These are phyloP conservation scores for Naso thynnoides DNA, from an alignment of 2,797 vertebrate genomes.

Conservation along the genomic window DNA sequence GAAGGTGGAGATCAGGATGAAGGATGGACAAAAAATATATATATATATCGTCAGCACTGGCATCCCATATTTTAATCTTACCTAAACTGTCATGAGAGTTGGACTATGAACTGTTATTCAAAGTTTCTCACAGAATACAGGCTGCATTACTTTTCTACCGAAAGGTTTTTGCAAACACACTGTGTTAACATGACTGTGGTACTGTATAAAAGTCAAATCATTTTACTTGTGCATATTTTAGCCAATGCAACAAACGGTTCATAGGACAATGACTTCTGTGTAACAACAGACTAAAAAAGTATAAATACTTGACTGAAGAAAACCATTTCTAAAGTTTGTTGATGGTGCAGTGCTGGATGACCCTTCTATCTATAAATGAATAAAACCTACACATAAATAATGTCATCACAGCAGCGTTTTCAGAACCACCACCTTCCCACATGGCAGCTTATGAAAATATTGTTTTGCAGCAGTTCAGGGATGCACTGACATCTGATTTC, in stretches of 20 bases:
- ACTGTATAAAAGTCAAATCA: neutral
- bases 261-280: too few species aligned
- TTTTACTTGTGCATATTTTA: neutral
- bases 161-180: slow-evolving; percentile 2
- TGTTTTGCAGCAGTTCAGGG: slow-evolving; percentile 37
- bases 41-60: too few species aligned
- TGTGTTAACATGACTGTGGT: neutral
- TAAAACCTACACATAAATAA: slow-evolving; percentile 5
- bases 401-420: neutral
- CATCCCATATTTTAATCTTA: neutral
- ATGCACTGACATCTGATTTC: slow-evolving; percentile 36
- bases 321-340: slow-evolving; percentile 4
- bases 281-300: too few species aligned
- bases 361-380: slow-evolving; percentile 24
- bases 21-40: neutral
- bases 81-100: neutral
- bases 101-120: neutral
- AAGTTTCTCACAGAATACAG: neutral
- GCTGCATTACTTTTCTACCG: neutral
- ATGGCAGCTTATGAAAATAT: slow-evolving; percentile 35
- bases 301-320: neutral
- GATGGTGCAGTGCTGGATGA: neutral
- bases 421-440: slow-evolving; percentile 13
- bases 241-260: neutral
- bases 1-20: neutral